Conservation (phyloP, 1,140 invertebrate species). For the Cherax quadricarinatus region DNA sequence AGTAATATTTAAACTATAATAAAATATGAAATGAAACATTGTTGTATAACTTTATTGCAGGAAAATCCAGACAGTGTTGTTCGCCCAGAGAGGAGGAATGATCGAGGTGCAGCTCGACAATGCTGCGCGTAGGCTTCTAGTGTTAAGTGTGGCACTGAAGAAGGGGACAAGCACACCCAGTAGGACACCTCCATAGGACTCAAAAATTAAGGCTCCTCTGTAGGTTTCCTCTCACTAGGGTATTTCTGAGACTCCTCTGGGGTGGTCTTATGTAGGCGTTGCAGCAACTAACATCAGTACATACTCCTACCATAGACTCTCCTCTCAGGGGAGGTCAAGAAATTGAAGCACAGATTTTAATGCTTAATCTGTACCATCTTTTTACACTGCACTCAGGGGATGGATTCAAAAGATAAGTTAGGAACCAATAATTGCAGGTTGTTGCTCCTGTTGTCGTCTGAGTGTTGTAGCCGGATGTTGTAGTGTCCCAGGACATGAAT, state of each 20-base stretch:
- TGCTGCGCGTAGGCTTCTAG: constrained; percentile 61
- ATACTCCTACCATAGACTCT: constrained; percentile 33
- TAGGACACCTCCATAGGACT: constrained; percentile 20
- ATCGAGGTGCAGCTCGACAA: constrained; percentile 56
- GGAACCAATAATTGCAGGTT: constrained; percentile 49
- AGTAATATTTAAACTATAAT: too few relatives aligned
- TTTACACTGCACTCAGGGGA: constrained; percentile 62
- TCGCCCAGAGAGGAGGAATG: constrained; percentile 51
- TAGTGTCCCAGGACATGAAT: constrained; percentile 29
- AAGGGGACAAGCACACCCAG: background rate
- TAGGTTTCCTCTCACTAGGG: constrained; percentile 23
- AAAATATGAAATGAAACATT: too few relatives aligned
- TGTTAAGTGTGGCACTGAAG: constrained; percentile 4
- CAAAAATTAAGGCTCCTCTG: constrained; percentile 24
- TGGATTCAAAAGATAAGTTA: constrained; percentile 49
- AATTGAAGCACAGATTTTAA: constrained; percentile 38
- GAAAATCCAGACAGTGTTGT: constrained; percentile 60
- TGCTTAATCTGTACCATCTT: constrained; percentile 43
- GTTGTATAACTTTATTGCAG: background rate
- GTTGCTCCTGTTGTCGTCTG: constrained; percentile 32
- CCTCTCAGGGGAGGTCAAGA: constrained; percentile 43
- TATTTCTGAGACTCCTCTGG: constrained; percentile 31
- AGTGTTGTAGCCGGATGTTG: constrained; percentile 24
- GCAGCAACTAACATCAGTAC: constrained; percentile 34
- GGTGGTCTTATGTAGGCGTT: background rate